Conservation (phyloP, 64 coral and sea anemone species). For the Catalaphyllia jardinei region DNA sequence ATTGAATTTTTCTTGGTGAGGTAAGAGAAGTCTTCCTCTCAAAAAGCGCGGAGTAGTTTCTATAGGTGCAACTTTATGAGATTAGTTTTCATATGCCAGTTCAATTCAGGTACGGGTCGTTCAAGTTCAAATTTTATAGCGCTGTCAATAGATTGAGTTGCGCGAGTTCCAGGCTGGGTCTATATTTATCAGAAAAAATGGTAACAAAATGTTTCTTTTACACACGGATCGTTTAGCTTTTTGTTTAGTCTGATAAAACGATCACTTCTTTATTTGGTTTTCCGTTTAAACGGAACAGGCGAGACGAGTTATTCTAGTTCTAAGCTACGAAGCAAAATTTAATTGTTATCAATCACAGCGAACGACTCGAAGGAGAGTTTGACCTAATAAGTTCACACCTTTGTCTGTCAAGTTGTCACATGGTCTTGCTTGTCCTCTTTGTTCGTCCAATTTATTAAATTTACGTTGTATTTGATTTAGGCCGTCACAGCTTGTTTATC, state of each 20-base stretch:
- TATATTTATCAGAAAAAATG: neutral
- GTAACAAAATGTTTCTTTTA: neutral
- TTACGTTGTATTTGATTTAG: slow-evolving; percentile 1
- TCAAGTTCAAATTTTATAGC: neutral
- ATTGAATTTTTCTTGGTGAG: slow-evolving; percentile 39
- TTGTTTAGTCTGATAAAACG: neutral
- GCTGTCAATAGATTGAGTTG: neutral
- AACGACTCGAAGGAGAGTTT: too few species aligned
- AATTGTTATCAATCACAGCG: too few species aligned
- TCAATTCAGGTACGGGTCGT: neutral
- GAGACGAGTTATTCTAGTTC: too few species aligned
- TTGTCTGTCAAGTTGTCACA: neutral
- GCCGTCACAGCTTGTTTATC: slow-evolving; percentile 31
- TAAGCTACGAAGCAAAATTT: too few species aligned
- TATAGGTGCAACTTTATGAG: neutral
- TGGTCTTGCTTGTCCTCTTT: neutral
- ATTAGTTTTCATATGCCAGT: neutral
- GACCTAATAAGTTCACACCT: too few species aligned
- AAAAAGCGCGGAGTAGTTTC: too few species aligned
- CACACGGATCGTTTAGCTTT: neutral
- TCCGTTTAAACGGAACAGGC: too few species aligned
- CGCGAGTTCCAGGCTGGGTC: neutral
- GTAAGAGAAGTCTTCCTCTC: neutral
- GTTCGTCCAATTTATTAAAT: neutral
- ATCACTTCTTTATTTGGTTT: too few species aligned